Evolutionary conservation across 2,888 invertebrate genomes (phyloP).

Genomic region (Sinelater perroti): DNA sequence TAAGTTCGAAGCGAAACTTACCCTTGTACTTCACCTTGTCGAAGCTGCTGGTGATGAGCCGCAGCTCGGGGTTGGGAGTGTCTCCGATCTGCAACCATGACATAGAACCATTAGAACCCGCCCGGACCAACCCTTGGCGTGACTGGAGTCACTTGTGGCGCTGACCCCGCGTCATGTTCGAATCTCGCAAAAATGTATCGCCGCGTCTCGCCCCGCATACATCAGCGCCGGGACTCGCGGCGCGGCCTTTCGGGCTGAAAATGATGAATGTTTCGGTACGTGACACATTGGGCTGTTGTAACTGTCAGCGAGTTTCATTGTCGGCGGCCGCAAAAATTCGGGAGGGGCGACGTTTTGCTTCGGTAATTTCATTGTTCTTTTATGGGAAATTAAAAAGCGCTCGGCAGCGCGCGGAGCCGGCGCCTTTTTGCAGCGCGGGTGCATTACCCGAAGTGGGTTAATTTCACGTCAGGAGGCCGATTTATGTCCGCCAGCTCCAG

Average conservation of each 20-base stretch:
- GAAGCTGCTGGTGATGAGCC: conserved; percentile 87
- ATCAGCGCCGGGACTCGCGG: conserved; percentile 1
- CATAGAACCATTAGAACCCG: conserved; percentile 36
- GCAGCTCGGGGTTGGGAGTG: conserved; percentile 83
- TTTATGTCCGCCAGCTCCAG: background rate
- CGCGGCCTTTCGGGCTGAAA: conserved; percentile 7
- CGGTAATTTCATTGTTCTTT: conserved; percentile 9
- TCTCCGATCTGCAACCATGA: conserved; percentile 79
- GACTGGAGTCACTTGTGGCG: conserved; percentile 45
- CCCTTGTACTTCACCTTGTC: conserved; percentile 87
- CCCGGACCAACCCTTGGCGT: conserved; percentile 54
- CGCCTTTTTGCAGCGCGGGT: background rate
- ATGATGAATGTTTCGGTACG: conserved; percentile 17
- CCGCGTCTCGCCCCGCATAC: conserved; percentile 6
- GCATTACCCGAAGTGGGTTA: conserved; percentile 7
- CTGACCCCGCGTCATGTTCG: conserved; percentile 10
- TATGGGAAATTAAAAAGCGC: background rate
- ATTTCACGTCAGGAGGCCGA: conserved; percentile 3
- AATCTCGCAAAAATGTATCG: conserved; percentile 10
- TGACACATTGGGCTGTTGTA: conserved; percentile 13
- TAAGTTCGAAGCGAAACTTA: conserved; percentile 60
- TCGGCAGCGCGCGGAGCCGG: background rate
- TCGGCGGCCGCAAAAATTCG: conserved; percentile 1
- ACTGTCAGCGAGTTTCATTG: conserved; percentile 17
- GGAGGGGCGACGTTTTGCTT: conserved; percentile 10